These are phyloP conservation scores for Brachionichthys hirsutus DNA, from an alignment of 2,113 vertebrate genomes.

Conservation along the genomic window DNA sequence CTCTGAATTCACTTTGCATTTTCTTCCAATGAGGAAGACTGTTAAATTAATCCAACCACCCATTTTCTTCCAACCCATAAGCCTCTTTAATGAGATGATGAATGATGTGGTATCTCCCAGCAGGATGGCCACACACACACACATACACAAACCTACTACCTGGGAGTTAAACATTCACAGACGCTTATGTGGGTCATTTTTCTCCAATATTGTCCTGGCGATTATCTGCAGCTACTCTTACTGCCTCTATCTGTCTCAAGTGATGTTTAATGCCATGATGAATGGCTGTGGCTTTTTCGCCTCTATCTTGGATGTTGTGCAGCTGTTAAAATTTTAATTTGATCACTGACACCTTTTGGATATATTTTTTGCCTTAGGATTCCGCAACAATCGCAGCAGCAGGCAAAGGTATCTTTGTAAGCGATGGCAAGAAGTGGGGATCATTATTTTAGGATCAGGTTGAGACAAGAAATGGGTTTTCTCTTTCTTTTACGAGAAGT, in stretches of 20 bases:
- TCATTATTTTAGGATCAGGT: not conserved
- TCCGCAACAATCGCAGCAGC: too few species aligned
- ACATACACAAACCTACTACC: conserved; percentile 47
- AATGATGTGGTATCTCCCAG: conserved; percentile 63
- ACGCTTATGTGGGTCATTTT: conserved; percentile 29
- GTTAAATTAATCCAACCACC: conserved; percentile 17
- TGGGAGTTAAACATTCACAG: conserved; percentile 31
- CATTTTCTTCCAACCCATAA: conserved; percentile 41
- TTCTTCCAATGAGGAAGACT: conserved; percentile 42
- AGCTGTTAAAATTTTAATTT: conserved; percentile 28
- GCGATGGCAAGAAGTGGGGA: not conserved
- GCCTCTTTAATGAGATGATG: conserved; percentile 61
- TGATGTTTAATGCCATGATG: conserved; percentile 6
- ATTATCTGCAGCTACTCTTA: conserved; percentile 6
- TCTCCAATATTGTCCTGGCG: conserved; percentile 24
- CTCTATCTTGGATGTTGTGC: conserved; percentile 4
- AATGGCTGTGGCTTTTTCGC: conserved; percentile 22
- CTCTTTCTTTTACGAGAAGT: not conserved
- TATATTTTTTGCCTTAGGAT: not conserved
- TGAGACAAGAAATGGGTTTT: not conserved
- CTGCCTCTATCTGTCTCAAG: conserved; percentile 22
- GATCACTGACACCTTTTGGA: conserved; percentile 26
- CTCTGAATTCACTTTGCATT: conserved; percentile 23
- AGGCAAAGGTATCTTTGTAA: too few species aligned
- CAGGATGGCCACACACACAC: conserved; percentile 59